A percentile compares a stretch with the other conserved stretches of the same genome.
These are phyloP conservation scores for Mastacembelus armatus DNA, from an alignment of 2,797 vertebrate species.

Conservation along the genomic window DNA sequence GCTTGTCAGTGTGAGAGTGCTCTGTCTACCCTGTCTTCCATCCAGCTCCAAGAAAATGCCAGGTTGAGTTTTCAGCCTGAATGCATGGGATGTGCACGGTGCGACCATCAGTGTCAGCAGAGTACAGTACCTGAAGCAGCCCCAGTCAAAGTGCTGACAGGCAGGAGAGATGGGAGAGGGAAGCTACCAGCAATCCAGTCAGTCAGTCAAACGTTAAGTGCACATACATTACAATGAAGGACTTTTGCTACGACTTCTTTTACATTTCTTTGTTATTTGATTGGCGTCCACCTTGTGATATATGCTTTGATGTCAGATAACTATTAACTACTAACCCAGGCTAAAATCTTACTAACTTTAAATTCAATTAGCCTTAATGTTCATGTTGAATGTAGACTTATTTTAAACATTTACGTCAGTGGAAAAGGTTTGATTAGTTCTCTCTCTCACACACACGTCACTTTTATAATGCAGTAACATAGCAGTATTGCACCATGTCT, in stretches of 20 bases:
- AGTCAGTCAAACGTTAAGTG: slow-evolving; percentile 34
- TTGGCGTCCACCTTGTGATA: background rate
- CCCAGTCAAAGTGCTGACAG: slow-evolving; percentile 68
- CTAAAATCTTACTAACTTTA: background rate
- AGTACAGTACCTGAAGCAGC: slow-evolving; percentile 70
- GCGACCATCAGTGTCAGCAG: slow-evolving; percentile 75
- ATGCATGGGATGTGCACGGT: slow-evolving; percentile 69
- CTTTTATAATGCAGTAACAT: too few species aligned
- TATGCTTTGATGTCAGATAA: background rate
- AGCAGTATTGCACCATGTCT: too few species aligned
- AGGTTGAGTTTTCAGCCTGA: slow-evolving; percentile 81
- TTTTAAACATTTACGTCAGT: too few species aligned
- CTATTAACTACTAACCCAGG: background rate
- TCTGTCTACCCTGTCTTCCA: slow-evolving; percentile 46
- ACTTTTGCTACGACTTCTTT: background rate
- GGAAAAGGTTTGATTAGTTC: too few species aligned
- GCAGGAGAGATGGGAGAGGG: slow-evolving; percentile 47
- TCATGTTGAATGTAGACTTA: background rate
- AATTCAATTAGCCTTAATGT: background rate
- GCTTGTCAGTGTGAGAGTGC: slow-evolving; percentile 58
- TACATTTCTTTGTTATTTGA: background rate
- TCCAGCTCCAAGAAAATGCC: slow-evolving; percentile 76
- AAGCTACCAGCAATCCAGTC: slow-evolving; percentile 40
- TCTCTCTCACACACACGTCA: background rate
- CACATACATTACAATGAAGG: slow-evolving; percentile 25